Conservation (phyloP, 2,888 invertebrate species). For the Cerastoderma edule region DNA sequence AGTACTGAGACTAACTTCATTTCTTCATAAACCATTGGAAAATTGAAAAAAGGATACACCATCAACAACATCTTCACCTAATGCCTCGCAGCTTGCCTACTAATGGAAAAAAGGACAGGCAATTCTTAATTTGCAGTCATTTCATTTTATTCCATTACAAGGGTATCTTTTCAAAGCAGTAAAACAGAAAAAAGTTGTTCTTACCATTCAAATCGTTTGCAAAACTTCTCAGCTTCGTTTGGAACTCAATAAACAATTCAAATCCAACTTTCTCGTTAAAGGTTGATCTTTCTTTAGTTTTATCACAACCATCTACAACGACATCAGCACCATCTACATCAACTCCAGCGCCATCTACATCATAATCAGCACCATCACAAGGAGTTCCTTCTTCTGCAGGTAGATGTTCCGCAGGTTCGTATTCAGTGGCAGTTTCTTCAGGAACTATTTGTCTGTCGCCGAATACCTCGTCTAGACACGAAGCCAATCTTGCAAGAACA, state of each 20-base stretch:
- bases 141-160: neutral
- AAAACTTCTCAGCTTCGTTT: slow-evolving; percentile 49
- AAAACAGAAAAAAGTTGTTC: neutral
- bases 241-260: slow-evolving; percentile 56
- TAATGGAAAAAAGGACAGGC: no score
- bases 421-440: neutral
- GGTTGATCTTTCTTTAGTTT: neutral
- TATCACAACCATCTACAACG: neutral
- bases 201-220: slow-evolving; percentile 58
- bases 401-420: neutral
- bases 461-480: slow-evolving; percentile 34
- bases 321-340: neutral
- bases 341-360: slow-evolving; percentile 1
- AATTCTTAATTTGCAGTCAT: no score
- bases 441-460: neutral
- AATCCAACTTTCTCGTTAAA: slow-evolving; percentile 26
- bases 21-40: no score
- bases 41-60: no score
- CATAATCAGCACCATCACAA: neutral
- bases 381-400: neutral
- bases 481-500: slow-evolving; percentile 45
- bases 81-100: no score
- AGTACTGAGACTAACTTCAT: no score
- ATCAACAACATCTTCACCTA: no score
- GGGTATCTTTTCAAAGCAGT: neutral